Conservation (phyloP, 64 coral and sea anemone genomes). For the Dendronephthya gigantea region DNA sequence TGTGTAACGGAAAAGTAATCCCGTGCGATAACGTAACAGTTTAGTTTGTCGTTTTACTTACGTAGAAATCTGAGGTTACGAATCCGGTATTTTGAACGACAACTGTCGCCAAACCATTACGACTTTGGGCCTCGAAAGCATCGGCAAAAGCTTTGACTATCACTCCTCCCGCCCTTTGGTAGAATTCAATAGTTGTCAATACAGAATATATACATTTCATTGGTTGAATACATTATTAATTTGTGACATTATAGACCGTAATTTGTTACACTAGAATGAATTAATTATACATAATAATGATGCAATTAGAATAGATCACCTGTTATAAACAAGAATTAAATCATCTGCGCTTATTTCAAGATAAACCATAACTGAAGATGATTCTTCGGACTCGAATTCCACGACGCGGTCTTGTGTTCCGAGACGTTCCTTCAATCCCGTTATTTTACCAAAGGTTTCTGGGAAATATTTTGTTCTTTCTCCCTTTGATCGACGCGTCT, state of each 20-base stretch:
- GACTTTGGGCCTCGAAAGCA: slow-evolving; percentile 63
- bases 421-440: slow-evolving; percentile 42
- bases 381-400: slow-evolving; percentile 71
- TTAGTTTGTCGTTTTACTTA: slow-evolving; percentile 38
- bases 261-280: no score
- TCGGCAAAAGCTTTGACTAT: slow-evolving; percentile 77
- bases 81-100: slow-evolving; percentile 84
- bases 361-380: slow-evolving; percentile 65
- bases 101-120: slow-evolving; percentile 63
- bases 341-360: slow-evolving; percentile 96
- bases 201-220: no score
- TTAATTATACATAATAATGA: no score
- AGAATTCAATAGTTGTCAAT: no score
- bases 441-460: slow-evolving; percentile 62
- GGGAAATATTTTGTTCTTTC: slow-evolving; percentile 68
- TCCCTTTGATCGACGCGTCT: slow-evolving; percentile 47
- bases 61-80: slow-evolving; percentile 86
- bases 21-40: no score
- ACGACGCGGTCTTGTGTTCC: slow-evolving; percentile 25
- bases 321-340: slow-evolving; percentile 92
- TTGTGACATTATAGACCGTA: no score
- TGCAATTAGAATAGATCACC: slow-evolving; percentile 17
- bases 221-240: no score
- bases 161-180: slow-evolving; percentile 59
- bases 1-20: no score